Conservation (phyloP, 2,113 vertebrate species). For the Stegostoma tigrinum region DNA sequence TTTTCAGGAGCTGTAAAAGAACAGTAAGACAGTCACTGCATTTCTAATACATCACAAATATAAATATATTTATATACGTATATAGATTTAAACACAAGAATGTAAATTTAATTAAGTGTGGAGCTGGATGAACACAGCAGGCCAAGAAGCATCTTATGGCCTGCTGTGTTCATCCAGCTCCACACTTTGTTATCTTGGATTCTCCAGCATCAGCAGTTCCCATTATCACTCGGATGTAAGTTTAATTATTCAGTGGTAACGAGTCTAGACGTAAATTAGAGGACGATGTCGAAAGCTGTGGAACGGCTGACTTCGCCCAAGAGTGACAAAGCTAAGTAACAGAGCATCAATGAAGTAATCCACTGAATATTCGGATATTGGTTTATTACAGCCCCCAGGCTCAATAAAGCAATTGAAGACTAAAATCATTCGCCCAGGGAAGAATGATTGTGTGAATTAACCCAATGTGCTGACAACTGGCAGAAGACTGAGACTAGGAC, state of each 20-base stretch:
- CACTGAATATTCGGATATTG: not conserved
- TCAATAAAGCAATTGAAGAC: not conserved
- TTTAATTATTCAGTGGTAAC: not conserved
- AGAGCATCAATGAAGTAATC: not conserved
- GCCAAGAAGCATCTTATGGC: too few species aligned
- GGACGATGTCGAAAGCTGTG: not conserved
- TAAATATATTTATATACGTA: not conserved
- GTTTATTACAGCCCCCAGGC: not conserved
- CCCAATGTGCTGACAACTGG: not conserved
- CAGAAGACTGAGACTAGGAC: not conserved
- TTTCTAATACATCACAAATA: not conserved
- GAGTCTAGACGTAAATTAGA: not conserved
- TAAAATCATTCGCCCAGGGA: not conserved
- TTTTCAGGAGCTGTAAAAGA: constrained; percentile 32
- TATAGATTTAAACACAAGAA: not conserved
- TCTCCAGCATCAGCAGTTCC: too few species aligned
- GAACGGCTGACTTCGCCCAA: not conserved
- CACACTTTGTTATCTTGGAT: too few species aligned
- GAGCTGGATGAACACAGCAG: too few species aligned
- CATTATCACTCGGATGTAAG: too few species aligned
- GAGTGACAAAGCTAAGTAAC: not conserved
- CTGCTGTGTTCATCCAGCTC: too few species aligned
- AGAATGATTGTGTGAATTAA: not conserved
- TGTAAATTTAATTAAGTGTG: too few species aligned
- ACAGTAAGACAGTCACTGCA: not conserved